These are phyloP conservation scores for Platyrinchus mystaceus DNA, from an alignment of 2,797 vertebrate genomes.

Conservation along the genomic window DNA sequence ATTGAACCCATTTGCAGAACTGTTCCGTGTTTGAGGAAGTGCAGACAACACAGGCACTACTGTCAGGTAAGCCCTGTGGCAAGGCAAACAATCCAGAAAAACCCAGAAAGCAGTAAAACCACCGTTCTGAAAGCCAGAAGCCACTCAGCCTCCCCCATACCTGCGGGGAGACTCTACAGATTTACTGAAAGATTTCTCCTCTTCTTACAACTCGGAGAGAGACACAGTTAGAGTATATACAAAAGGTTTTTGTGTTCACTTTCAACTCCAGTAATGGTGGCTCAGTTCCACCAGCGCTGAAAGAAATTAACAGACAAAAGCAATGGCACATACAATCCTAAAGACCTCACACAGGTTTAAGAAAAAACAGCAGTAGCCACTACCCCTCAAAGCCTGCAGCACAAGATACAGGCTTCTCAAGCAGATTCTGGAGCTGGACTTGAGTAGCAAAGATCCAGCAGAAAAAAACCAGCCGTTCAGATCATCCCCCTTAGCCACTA, in stretches of 20 bases:
- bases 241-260: conserved; percentile 27
- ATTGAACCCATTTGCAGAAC: neutral
- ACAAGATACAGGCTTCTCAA: neutral
- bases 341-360: neutral
- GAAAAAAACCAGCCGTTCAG: neutral
- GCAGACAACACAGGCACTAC: neutral
- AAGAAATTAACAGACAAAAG: conserved; percentile 10
- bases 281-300: neutral
- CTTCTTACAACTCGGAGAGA: neutral
- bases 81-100: neutral
- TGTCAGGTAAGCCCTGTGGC: neutral
- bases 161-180: neutral
- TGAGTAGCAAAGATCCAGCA: neutral
- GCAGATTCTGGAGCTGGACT: neutral
- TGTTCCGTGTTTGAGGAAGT: neutral
- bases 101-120: neutral
- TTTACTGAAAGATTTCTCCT: neutral
- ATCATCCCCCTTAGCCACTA: neutral
- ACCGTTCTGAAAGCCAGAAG: neutral
- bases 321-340: neutral
- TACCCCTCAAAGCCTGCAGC: neutral
- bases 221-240: neutral
- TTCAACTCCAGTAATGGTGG: neutral
- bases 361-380: neutral
- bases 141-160: neutral